Percentiles rank a stretch among this genome's conserved stretches.
Evolutionary conservation across 2,888 invertebrate genomes (phyloP).

Genomic region (Tholera decimalis): DNA sequence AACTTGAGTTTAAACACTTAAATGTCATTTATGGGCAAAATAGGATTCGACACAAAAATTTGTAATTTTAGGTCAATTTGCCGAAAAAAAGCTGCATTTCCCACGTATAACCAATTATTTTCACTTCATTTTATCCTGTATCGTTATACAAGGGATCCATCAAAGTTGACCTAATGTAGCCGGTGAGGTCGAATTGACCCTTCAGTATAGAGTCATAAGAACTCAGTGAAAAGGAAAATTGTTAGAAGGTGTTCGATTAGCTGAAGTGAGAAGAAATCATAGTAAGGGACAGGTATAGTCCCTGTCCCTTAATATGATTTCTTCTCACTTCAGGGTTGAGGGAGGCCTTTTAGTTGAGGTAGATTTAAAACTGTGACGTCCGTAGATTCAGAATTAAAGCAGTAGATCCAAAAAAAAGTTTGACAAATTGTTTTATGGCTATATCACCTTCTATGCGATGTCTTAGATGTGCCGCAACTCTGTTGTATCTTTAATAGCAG

Average conservation of each 20-base stretch:
- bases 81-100: background rate
- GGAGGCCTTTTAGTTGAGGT: background rate
- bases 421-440: no score
- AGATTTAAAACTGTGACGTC: no score
- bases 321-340: background rate
- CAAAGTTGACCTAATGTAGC: constrained; percentile 47
- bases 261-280: constrained; percentile 10
- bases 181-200: constrained; percentile 36
- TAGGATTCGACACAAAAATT: background rate
- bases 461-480: no score
- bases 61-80: constrained; percentile 1
- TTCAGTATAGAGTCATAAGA: constrained; percentile 43
- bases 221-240: constrained; percentile 52
- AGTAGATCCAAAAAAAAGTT: no score
- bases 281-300: no score
- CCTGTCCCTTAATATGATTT: background rate
- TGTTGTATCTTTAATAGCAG: background rate
- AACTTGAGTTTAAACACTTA: no score
- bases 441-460: no score
- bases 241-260: constrained; percentile 44
- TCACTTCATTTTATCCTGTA: constrained; percentile 37
- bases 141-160: constrained; percentile 31
- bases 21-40: no score
- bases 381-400: no score
- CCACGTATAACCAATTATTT: constrained; percentile 20